These are phyloP conservation scores for Dipodomys merriami DNA, from an alignment of 2,113 vertebrate genomes.

Conservation along the genomic window DNA sequence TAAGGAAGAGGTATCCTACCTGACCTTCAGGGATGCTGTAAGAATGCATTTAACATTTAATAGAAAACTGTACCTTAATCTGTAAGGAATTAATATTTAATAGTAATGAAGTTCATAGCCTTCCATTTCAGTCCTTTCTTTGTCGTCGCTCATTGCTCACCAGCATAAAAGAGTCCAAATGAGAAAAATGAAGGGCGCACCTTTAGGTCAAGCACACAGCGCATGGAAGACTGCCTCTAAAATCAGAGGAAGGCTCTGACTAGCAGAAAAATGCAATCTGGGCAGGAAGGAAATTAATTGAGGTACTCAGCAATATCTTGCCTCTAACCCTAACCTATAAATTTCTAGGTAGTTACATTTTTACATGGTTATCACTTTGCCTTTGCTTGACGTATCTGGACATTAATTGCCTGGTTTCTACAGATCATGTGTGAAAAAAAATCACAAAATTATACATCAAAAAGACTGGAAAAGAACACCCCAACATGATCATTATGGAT, in stretches of 20 bases:
- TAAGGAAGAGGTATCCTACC: background rate
- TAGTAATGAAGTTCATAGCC: constrained; percentile 54
- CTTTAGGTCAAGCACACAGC: background rate
- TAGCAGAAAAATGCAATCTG: background rate
- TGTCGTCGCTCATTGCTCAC: background rate
- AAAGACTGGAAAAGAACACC: background rate
- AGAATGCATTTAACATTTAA: constrained; percentile 58
- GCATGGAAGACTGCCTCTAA: background rate
- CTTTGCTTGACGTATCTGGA: background rate
- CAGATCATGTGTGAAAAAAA: constrained; percentile 30
- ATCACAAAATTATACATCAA: constrained; percentile 25
- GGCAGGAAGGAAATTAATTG: background rate
- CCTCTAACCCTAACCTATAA: background rate
- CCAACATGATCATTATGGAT: background rate
- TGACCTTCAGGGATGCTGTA: constrained; percentile 16
- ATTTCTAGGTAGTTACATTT: constrained; percentile 48
- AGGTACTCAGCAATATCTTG: background rate
- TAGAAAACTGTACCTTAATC: constrained; percentile 53
- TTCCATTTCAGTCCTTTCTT: constrained; percentile 37
- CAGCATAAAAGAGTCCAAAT: background rate
- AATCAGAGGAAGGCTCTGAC: background rate
- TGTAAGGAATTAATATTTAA: constrained; percentile 67
- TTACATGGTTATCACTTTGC: background rate
- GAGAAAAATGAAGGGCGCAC: background rate
- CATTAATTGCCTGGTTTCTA: constrained; percentile 46